Base-by-base conservation (phyloP, 2,113 vertebrate species). In the Gulo gulo region DNA sequence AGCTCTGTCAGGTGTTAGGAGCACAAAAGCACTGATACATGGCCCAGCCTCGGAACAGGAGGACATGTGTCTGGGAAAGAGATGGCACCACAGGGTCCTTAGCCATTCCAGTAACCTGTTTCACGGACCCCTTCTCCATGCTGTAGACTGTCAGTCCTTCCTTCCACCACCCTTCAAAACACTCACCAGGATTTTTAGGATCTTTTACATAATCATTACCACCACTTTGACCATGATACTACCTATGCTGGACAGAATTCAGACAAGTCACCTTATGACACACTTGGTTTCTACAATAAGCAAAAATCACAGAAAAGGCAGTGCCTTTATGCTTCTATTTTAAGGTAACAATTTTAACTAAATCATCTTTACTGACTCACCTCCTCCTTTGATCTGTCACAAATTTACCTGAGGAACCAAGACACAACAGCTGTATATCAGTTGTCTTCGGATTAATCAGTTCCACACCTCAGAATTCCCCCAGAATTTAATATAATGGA, bases 401-500 rank as follows among this genome's bases (percentile, higher is more conserved):
- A 94, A 67, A 73, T n/a, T 94, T 93, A 82, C 73, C 52, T 59
- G 4, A n/a, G 50, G 57, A 94, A 91, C 18, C 23, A 97, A 92
- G 79, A 90, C n/a, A 79, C 16, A 83, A 95, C 20, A 63, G 87
- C 29, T 59, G 18, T 18, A 67, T 45, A 39, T 82, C 16, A 47
- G 73, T 57, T 82, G 73, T 88, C 16, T 93, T 82, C 67, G 23
- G 55, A 91, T 87, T 74, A 69, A 88, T 87, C 36, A 79, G 81
- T 31, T 59, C 57, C 76, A 8, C 45, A 90, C 92, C 76, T 96
- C 67, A 92, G 87, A 94, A 80, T 47, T 79, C 21, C 15, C 15
- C 61, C 45, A 94, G 47, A 94, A 96, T 55, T 87, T 84, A 94
- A 97, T 84, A 80, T 24, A 92, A 85, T 39, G 55, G 39, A 61